These are phyloP conservation scores for Pogonomyrmex barbatus DNA, from an alignment of 1,140 invertebrate genomes.

Conservation along the genomic window DNA sequence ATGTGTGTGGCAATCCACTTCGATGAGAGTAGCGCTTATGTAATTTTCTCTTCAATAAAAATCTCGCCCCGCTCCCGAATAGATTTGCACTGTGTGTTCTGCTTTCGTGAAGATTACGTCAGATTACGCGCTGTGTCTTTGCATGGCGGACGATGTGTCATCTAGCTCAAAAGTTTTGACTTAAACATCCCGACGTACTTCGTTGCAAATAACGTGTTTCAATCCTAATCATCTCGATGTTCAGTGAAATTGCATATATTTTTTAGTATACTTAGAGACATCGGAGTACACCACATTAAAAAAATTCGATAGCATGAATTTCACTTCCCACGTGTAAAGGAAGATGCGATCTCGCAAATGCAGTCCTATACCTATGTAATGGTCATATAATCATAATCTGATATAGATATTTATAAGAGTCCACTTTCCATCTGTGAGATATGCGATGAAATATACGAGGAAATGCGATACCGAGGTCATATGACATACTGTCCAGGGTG, in stretches of 20 bases:
- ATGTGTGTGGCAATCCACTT: not conserved
- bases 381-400: not conserved
- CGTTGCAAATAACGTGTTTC: not conserved
- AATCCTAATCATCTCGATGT: not conserved
- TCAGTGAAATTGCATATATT: not conserved
- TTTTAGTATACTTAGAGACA: not conserved
- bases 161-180: not conserved
- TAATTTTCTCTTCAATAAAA: not conserved
- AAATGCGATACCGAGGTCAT: conserved; percentile 24
- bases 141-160: not conserved
- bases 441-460: not conserved
- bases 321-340: not conserved
- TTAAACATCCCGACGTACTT: not conserved
- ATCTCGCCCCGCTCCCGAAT: not conserved
- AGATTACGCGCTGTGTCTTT: not conserved
- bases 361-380: not conserved
- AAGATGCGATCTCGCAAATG: not conserved
- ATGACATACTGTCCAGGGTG: not conserved
- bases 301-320: not conserved
- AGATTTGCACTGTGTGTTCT: not conserved
- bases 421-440: not conserved
- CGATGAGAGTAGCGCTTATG: not conserved
- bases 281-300: not conserved
- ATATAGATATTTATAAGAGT: conserved; percentile 19
- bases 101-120: not conserved